These are phyloP conservation scores for Sciurus carolinensis DNA, from an alignment of 2,797 vertebrate genomes.

Conservation along the genomic window DNA sequence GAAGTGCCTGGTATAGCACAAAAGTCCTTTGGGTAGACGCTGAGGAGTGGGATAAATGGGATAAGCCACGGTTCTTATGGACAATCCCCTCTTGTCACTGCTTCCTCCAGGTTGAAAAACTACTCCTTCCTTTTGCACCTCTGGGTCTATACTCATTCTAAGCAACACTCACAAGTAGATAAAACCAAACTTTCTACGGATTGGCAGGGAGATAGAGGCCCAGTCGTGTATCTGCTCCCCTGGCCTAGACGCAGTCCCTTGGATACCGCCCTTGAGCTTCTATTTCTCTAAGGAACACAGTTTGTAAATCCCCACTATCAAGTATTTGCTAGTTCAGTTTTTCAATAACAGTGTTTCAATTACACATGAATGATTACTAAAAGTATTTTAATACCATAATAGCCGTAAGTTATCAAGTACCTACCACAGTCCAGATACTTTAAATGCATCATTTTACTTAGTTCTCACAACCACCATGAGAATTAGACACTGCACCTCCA, in stretches of 20 bases:
- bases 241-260: neutral
- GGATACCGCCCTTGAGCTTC: neutral
- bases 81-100: neutral
- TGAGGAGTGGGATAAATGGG: too few species aligned
- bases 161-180: neutral
- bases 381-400: neutral
- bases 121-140: neutral
- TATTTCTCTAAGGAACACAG: constrained; percentile 7
- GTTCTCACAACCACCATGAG: neutral
- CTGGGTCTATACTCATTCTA: neutral
- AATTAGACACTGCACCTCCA: constrained; percentile 17
- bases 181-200: neutral
- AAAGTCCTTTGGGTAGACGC: neutral
- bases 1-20: neutral
- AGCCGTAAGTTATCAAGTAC: constrained; percentile 21
- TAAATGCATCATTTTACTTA: neutral
- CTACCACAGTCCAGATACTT: neutral
- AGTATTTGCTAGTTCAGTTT: constrained; percentile 25
- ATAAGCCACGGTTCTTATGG: neutral
- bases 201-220: neutral
- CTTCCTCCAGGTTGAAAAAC: neutral
- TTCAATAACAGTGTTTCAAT: neutral
- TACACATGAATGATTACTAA: neutral
- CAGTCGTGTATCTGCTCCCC: neutral
- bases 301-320: neutral